Base-by-base conservation (phyloP, 2,113 vertebrate genomes). In the Polypterus senegalus region DNA sequence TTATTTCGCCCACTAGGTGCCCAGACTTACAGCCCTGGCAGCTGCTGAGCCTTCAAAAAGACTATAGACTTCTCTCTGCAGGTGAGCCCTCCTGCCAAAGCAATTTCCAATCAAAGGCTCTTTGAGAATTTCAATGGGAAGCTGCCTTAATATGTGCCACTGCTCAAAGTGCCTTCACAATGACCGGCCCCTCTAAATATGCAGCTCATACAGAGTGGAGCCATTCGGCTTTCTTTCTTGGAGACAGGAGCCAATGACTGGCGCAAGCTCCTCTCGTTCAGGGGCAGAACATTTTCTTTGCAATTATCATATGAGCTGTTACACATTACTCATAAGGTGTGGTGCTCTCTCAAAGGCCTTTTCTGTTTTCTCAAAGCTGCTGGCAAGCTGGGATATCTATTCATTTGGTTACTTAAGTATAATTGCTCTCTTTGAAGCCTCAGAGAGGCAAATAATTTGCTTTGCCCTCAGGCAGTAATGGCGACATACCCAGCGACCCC, bases 11-110 rank as follows among this genome's bases (percentile, higher is more conserved):
- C 86, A 75, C 81, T 69, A 82, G 86, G 88, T 86, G 84, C 85
- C 85, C 79, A 83, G 85, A 79, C 83, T 80, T 80, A 85, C 81
- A 87, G 86, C 83, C 82, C 83, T 79, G 83, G 83, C 89, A 90
- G 88, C 88, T 90, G 89, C 85, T 86, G 84, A 65, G 75, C 73
- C 67, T 75, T 76, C 84, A 79, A 84, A 83, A 85, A 79, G 70
- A 72, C 83, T 79, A 81, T 86, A 83, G 83, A 83, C 72, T 74
- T 68, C 70, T 76, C 88, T 77, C 88, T 78, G 87, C 88, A 90
- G 88, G 85, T 88, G 85, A 87, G 83, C 84, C 81, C 76, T 83
- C 80, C 80, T 75, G 82, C 85, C 83, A 80, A 81, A 85, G 81
- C 82, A 75, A 81, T 81, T 80, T 82, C 81, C 81, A 77, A 80